Evolutionary conservation across 2,888 invertebrate species (phyloP).

Genomic region (Philereme vetulata): DNA sequence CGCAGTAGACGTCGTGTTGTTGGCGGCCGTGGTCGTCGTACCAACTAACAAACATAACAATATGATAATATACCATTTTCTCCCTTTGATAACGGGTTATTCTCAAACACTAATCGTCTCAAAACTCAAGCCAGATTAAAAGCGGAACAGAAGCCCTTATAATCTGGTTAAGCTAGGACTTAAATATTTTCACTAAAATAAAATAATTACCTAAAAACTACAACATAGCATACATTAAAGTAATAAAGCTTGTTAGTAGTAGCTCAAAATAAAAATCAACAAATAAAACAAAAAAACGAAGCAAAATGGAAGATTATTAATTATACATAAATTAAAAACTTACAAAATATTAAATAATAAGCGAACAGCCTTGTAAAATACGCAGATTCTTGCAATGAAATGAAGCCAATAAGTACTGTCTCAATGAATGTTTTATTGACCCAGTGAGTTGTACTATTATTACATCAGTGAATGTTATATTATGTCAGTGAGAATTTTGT

Average conservation of each 20-base stretch:
- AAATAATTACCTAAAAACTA: neutral
- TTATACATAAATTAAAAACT: neutral
- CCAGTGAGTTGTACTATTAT: neutral
- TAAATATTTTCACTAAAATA: too few relatives aligned
- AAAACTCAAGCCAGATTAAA: too few relatives aligned
- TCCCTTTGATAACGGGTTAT: too few relatives aligned
- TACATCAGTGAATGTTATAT: constrained; percentile 1
- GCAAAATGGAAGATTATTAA: neutral
- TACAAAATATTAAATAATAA: neutral
- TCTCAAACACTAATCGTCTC: too few relatives aligned
- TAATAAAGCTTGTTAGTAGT: constrained; percentile 11
- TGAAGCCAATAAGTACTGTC: neutral
- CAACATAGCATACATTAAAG: constrained; percentile 1
- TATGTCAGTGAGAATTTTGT: neutral
- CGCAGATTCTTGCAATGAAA: constrained; percentile 1
- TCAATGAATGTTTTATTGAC: neutral
- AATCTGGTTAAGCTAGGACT: too few relatives aligned
- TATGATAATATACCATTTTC: too few relatives aligned
- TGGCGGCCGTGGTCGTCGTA: constrained; percentile 74
- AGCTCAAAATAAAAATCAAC: constrained; percentile 14
- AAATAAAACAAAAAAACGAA: neutral
- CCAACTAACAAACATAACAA: constrained; percentile 59
- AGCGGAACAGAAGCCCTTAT: too few relatives aligned
- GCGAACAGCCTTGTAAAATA: neutral
- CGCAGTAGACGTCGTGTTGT: constrained; percentile 74